phyloP scores from a whole-genome alignment of 2,888 invertebrate genomes.

The Pegoplata infirma region DNA sequence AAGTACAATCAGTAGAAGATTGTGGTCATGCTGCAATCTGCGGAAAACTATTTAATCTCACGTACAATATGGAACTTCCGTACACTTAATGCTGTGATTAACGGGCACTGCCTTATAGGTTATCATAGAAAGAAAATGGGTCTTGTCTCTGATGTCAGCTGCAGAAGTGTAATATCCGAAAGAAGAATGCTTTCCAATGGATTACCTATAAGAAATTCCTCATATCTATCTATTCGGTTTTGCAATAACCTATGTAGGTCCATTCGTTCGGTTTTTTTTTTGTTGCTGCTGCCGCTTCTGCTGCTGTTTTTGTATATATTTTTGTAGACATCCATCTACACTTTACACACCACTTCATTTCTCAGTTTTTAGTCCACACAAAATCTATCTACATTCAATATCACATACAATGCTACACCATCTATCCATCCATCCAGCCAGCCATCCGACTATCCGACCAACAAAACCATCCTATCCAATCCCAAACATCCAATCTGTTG shows the following conservation, averaged over 20 bases:
- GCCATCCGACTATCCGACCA: slow-evolving; percentile 22
- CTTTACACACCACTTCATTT: slow-evolving; percentile 40
- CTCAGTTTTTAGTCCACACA: background rate
- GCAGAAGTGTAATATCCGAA: too few relatives aligned
- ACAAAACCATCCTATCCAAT: slow-evolving; percentile 45
- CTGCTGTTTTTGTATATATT: slow-evolving; percentile 22
- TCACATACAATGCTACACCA: background rate
- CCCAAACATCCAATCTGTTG: slow-evolving; percentile 38
- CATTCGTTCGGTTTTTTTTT: slow-evolving; percentile 18
- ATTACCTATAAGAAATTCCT: too few relatives aligned
- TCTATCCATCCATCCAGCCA: background rate
- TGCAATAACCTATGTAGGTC: slow-evolving; percentile 32
- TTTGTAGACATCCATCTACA: slow-evolving; percentile 54
- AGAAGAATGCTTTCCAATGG: too few relatives aligned
- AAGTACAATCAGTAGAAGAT: too few relatives aligned
- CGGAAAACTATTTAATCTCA: too few relatives aligned
- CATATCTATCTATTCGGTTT: slow-evolving; percentile 29
- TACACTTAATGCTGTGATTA: too few relatives aligned
- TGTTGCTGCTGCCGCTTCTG: slow-evolving; percentile 5
- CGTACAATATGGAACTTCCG: too few relatives aligned
- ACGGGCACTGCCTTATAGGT: too few relatives aligned
- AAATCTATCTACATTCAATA: background rate
- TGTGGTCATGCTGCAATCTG: too few relatives aligned
- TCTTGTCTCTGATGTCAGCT: too few relatives aligned
- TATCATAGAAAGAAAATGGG: too few relatives aligned